Evolutionary conservation across 2,113 vertebrate species (phyloP).

Genomic region (Zootoca vivipara): DNA sequence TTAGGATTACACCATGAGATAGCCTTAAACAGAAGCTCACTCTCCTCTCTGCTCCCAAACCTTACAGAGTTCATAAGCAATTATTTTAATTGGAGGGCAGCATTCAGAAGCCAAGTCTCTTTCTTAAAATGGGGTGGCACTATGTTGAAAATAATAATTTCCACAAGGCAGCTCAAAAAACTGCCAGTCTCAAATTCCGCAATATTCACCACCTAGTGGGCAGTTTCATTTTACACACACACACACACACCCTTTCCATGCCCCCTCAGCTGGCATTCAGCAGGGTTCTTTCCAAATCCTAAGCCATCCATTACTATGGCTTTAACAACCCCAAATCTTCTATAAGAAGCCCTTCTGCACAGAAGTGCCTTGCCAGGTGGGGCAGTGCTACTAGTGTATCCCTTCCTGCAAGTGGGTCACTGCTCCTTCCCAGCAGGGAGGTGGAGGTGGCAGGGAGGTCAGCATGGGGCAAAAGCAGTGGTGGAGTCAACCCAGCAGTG

Average conservation of each 20-base stretch:
- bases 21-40: not conserved
- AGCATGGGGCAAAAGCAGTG: too few relatives aligned
- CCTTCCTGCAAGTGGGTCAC: too few relatives aligned
- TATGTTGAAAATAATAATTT: not conserved
- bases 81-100: slow-evolving; percentile 21
- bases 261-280: not conserved
- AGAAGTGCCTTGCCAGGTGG: too few relatives aligned
- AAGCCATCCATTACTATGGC: too few relatives aligned
- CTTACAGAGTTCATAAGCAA: slow-evolving; percentile 3
- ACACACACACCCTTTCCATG: too few relatives aligned
- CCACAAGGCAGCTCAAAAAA: not conserved
- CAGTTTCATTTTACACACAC: not conserved
- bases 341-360: too few relatives aligned
- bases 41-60: not conserved
- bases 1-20: not conserved
- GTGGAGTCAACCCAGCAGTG: too few relatives aligned
- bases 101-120: not conserved
- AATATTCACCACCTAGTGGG: not conserved
- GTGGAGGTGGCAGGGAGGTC: too few relatives aligned
- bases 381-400: too few relatives aligned
- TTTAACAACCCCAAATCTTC: too few relatives aligned
- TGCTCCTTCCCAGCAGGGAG: too few relatives aligned
- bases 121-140: not conserved
- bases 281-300: too few relatives aligned
- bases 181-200: not conserved